phyloP scores from a whole-genome alignment of 2,888 invertebrate genomes.

The Rhaphigaster nebulosa region DNA sequence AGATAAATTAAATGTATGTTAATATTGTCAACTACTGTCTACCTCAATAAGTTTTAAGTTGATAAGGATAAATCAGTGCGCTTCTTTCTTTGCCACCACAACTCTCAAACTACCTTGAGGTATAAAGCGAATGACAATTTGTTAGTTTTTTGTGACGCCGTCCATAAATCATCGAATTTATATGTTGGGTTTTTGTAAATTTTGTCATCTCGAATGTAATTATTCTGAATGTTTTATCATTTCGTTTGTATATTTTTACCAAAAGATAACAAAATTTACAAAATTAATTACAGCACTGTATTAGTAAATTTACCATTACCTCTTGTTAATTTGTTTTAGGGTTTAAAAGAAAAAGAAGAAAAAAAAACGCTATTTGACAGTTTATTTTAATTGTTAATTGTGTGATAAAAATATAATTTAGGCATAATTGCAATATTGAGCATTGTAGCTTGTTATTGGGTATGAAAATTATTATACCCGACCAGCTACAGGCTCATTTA shows the following conservation, averaged over 20 bases:
- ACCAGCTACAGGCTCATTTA: slow-evolving; percentile 53
- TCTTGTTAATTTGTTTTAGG: slow-evolving; percentile 47
- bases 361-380: background rate
- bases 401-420: slow-evolving; percentile 35
- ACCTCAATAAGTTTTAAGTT: slow-evolving; percentile 50
- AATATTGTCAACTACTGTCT: slow-evolving; percentile 12
- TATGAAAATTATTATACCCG: slow-evolving; percentile 41
- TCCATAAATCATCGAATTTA: slow-evolving; percentile 57
- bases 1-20: slow-evolving; percentile 25
- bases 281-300: slow-evolving; percentile 31
- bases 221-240: background rate
- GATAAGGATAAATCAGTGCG: slow-evolving; percentile 24
- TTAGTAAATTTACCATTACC: slow-evolving; percentile 35
- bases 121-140: slow-evolving; percentile 52
- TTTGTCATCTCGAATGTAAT: slow-evolving; percentile 39
- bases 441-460: slow-evolving; percentile 55
- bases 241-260: slow-evolving; percentile 8
- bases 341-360: slow-evolving; percentile 19
- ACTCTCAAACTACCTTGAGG: slow-evolving; percentile 36
- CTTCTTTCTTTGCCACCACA: slow-evolving; percentile 28
- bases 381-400: slow-evolving; percentile 55
- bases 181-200: slow-evolving; percentile 52
- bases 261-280: slow-evolving; percentile 31
- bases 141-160: slow-evolving; percentile 55
- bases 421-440: background rate